Evolutionary conservation across 2,888 invertebrate species (phyloP).

Genomic region (Ctena decussata): DNA sequence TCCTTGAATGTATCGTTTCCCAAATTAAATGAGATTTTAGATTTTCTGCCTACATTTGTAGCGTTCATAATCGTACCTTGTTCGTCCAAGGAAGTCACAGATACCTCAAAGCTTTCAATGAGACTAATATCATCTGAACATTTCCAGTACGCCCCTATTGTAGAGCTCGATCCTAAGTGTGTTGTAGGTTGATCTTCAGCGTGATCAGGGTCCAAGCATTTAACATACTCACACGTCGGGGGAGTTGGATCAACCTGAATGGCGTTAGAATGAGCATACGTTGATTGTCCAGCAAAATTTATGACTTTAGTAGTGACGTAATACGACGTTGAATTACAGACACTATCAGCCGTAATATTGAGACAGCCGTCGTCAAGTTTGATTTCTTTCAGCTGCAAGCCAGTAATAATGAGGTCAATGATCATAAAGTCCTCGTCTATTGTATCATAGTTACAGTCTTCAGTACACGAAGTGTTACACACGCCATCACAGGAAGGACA

Average conservation of each 20-base stretch:
- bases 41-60: constrained; percentile 46
- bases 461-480: constrained; percentile 61
- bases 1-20: constrained; percentile 49
- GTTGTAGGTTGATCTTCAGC: constrained; percentile 68
- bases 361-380: constrained; percentile 17
- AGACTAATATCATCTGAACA: constrained; percentile 69
- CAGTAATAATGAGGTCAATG: constrained; percentile 21
- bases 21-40: constrained; percentile 31
- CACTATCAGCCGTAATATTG: constrained; percentile 22
- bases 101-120: constrained; percentile 53
- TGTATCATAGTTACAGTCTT: constrained; percentile 37
- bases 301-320: constrained; percentile 68
- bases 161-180: constrained; percentile 69
- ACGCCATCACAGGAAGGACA: constrained; percentile 60
- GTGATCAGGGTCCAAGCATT: constrained; percentile 71
- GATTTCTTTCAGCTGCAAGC: constrained; percentile 15
- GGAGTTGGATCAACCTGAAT: constrained; percentile 72
- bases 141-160: constrained; percentile 72
- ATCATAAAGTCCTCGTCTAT: constrained; percentile 51
- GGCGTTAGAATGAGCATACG: constrained; percentile 62
- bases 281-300: constrained; percentile 69
- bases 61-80: constrained; percentile 37
- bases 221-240: constrained; percentile 64
- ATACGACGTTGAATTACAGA: constrained; percentile 61
- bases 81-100: constrained; percentile 49